These are phyloP conservation scores for Haliclona indistincta DNA, from an alignment of 37 sponge, comb jelly and placozoan genomes.

Conservation along the genomic window DNA sequence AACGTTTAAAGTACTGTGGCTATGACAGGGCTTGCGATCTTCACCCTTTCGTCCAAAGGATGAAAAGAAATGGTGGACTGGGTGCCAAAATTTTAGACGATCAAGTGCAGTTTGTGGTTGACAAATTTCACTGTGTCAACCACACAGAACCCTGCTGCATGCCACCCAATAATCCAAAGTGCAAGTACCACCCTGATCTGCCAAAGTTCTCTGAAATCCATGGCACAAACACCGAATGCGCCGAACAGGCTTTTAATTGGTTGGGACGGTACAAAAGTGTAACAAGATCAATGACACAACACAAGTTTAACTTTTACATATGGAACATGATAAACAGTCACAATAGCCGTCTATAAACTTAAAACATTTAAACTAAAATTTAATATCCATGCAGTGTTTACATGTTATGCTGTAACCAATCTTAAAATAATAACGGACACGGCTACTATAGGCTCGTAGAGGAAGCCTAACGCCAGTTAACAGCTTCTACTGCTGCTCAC, in stretches of 20 bases:
- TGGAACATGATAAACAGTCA: slow-evolving; percentile 8
- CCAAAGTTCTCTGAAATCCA: neutral
- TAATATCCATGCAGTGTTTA: too few relatives aligned
- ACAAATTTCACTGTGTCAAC: slow-evolving; percentile 1
- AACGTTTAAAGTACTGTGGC: neutral
- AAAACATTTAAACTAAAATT: too few relatives aligned
- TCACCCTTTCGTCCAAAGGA: neutral
- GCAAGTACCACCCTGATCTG: slow-evolving; percentile 6
- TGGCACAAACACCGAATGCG: slow-evolving; percentile 9
- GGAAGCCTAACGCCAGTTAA: too few relatives aligned
- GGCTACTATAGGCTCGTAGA: too few relatives aligned
- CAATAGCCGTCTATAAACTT: too few relatives aligned
- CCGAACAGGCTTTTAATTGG: too few relatives aligned
- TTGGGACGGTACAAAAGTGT: neutral
- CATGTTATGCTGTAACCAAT: too few relatives aligned
- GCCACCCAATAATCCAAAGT: slow-evolving; percentile 7
- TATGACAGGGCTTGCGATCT: too few relatives aligned
- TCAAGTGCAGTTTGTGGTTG: slow-evolving; percentile 13
- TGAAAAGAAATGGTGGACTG: neutral
- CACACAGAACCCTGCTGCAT: slow-evolving; percentile 8
- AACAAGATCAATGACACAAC: slow-evolving; percentile 9
- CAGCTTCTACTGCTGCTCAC: too few relatives aligned
- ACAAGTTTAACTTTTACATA: slow-evolving; percentile 1
- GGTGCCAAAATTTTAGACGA: neutral
- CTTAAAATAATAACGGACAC: too few relatives aligned